Conservation (phyloP, 2,113 vertebrate genomes). For the Saccopteryx bilineata region DNA sequence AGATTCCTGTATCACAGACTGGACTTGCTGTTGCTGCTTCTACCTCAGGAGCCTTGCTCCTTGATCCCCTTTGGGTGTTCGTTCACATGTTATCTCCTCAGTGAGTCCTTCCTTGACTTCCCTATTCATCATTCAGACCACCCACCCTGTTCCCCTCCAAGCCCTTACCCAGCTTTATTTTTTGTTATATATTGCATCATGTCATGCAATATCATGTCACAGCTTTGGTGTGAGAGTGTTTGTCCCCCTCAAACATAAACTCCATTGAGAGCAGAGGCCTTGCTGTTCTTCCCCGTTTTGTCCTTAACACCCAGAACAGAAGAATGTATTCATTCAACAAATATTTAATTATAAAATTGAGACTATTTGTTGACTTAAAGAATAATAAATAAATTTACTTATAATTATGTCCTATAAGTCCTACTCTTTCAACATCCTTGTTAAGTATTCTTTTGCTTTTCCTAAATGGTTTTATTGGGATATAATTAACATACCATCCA, state of each 20-base stretch:
- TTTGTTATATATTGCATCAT: not conserved
- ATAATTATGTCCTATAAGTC: not conserved
- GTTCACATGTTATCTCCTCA: not conserved
- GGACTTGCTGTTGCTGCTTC: not conserved
- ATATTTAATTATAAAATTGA: not conserved
- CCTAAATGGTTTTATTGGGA: not conserved
- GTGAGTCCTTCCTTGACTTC: not conserved
- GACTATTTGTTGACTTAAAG: not conserved
- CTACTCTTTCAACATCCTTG: not conserved
- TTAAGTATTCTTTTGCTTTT: slow-evolving; percentile 7
- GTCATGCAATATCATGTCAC: not conserved
- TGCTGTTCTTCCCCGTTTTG: not conserved
- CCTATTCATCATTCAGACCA: not conserved
- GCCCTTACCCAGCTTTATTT: not conserved
- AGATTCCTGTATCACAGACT: not conserved
- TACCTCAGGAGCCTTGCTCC: not conserved
- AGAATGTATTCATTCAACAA: not conserved
- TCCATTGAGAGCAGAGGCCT: not conserved
- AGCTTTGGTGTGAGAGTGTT: not conserved
- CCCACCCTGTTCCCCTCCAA: not conserved
- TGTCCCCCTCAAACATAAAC: not conserved
- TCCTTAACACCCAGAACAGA: not conserved
- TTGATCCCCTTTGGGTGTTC: not conserved
- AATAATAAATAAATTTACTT: slow-evolving; percentile 7
- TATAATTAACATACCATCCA: not conserved